Evolutionary conservation across 2,888 invertebrate genomes (phyloP).

Genomic region (Zygaena filipendulae): DNA sequence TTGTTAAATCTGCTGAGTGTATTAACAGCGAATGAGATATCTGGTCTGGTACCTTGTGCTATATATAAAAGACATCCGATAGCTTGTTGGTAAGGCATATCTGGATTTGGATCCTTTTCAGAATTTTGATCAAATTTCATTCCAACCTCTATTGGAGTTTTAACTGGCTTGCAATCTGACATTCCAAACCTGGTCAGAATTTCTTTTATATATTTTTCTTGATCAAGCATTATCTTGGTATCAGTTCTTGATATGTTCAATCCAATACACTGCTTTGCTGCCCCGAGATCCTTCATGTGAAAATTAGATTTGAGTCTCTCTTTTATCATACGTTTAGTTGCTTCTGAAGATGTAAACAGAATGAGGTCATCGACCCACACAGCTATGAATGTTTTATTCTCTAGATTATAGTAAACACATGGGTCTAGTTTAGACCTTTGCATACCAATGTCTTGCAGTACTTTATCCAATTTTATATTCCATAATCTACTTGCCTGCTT

Average conservation of each 20-base stretch:
- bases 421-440: slow-evolving; percentile 10
- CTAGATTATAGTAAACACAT: slow-evolving; percentile 11
- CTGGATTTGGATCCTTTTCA: background rate
- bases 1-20: slow-evolving; percentile 16
- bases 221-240: slow-evolving; percentile 11
- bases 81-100: slow-evolving; percentile 15
- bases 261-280: slow-evolving; percentile 10
- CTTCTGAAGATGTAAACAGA: slow-evolving; percentile 3
- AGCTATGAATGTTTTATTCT: slow-evolving; percentile 10
- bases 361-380: slow-evolving; percentile 17
- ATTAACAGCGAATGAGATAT: slow-evolving; percentile 19
- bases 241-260: slow-evolving; percentile 9
- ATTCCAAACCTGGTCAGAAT: slow-evolving; percentile 10
- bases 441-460: no score
- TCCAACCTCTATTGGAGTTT: slow-evolving; percentile 8
- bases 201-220: slow-evolving; percentile 13
- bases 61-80: slow-evolving; percentile 17
- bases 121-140: slow-evolving; percentile 1
- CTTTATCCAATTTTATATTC: slow-evolving; percentile 6
- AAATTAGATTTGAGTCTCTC: slow-evolving; percentile 1
- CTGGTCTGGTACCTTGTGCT: slow-evolving; percentile 19
- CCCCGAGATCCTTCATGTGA: slow-evolving; percentile 11
- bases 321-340: slow-evolving; percentile 3
- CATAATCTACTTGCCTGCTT: slow-evolving; percentile 13
- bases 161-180: slow-evolving; percentile 10